Conservation (phyloP, 2,888 invertebrate species). For the Epiperipatus broadwayi region DNA sequence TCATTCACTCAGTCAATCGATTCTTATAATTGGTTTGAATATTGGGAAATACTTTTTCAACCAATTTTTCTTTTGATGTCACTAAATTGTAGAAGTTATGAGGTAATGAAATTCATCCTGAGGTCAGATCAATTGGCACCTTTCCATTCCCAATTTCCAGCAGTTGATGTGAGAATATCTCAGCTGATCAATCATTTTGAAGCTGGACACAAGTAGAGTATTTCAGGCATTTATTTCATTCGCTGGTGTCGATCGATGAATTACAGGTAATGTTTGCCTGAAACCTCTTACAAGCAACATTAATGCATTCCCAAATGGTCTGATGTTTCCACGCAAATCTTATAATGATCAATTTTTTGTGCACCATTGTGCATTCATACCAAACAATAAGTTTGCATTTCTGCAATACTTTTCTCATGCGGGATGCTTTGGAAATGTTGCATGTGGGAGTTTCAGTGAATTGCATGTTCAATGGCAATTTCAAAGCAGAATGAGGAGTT, state of each 20-base stretch:
- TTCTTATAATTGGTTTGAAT: conserved; percentile 13
- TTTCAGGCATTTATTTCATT: conserved; percentile 20
- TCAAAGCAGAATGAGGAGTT: conserved; percentile 28
- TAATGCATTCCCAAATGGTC: conserved; percentile 8
- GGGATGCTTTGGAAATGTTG: conserved; percentile 21
- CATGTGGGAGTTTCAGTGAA: conserved; percentile 21
- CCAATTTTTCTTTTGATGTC: conserved; percentile 7
- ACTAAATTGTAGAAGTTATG: background rate
- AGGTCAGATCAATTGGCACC: conserved; percentile 6
- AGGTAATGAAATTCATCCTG: conserved; percentile 9
- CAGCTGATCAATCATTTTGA: conserved; percentile 9
- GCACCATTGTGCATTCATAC: conserved; percentile 29
- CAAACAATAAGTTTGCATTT: conserved; percentile 23
- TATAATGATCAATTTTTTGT: conserved; percentile 22
- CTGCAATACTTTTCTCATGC: conserved; percentile 9
- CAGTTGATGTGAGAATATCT: conserved; percentile 14
- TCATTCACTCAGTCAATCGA: conserved; percentile 16
- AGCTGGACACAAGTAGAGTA: conserved; percentile 15
- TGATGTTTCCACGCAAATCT: conserved; percentile 16
- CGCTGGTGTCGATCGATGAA: conserved; percentile 16
- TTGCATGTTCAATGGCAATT: conserved; percentile 24
- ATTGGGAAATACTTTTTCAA: conserved; percentile 13
- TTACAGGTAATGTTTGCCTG: conserved; percentile 19
- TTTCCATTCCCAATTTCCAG: conserved; percentile 15
- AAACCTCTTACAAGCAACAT: conserved; percentile 19